Percentiles rank a stretch among this genome's conserved stretches.
phyloP scores from a whole-genome alignment of 2,113 vertebrate species.

The Amazona guildingii region DNA sequence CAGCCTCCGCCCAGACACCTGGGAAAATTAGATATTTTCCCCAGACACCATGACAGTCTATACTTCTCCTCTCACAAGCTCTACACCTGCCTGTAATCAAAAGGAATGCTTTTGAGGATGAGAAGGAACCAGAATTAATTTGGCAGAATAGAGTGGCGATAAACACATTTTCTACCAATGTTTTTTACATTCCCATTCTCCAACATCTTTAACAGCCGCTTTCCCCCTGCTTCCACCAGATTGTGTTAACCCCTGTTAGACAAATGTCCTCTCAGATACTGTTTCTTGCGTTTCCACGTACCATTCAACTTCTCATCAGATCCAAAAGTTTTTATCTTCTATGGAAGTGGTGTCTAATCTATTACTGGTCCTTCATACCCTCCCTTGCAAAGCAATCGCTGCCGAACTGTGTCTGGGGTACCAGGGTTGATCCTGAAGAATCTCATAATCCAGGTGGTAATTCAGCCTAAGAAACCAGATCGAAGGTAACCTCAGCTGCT shows the following conservation, averaged over 20 bases:
- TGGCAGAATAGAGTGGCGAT: not conserved
- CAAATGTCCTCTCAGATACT: not conserved
- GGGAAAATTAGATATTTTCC: conserved; percentile 19
- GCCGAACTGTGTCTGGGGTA: not conserved
- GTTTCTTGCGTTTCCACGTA: not conserved
- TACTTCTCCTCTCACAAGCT: not conserved
- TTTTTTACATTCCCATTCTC: not conserved
- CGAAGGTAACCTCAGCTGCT: not conserved
- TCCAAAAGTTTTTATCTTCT: not conserved
- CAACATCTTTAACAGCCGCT: not conserved
- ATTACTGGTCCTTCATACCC: accelerated
- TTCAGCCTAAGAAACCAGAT: not conserved
- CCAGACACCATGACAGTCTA: not conserved
- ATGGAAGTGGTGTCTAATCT: not conserved
- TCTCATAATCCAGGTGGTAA: not conserved
- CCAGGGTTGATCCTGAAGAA: not conserved
- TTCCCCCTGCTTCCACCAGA: accelerated
- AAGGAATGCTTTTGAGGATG: not conserved
- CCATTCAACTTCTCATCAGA: not conserved
- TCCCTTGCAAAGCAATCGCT: not conserved
- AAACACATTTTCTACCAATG: not conserved
- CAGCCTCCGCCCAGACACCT: not conserved
- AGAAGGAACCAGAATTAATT: not conserved
- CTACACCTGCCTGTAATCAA: not conserved
- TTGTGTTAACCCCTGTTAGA: not conserved